Evolutionary conservation across 2,113 vertebrate species (phyloP).

Genomic region (Polyodon spathula): DNA sequence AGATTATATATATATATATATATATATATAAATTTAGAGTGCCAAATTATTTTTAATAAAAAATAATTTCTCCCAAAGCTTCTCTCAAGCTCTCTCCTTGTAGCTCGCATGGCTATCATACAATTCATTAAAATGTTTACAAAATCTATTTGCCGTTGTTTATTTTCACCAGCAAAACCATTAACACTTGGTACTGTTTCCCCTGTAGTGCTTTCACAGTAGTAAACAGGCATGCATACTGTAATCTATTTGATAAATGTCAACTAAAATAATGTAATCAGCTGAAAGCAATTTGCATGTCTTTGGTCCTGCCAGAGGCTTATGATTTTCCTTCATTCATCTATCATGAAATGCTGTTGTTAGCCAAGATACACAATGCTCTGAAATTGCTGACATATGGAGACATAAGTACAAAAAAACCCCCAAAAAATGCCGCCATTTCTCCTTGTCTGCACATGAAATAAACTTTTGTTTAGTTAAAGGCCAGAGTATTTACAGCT

Average conservation of each 20-base stretch:
- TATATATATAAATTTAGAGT: no score
- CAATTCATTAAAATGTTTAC: conserved; percentile 51
- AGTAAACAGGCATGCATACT: conserved; percentile 51
- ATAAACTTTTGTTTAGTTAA: conserved; percentile 84
- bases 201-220: conserved; percentile 41
- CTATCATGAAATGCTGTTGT: conserved; percentile 84
- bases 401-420: conserved; percentile 53
- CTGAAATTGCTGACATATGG: conserved; percentile 98
- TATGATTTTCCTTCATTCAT: conserved; percentile 88
- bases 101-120: conserved; percentile 9
- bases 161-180: conserved; percentile 52
- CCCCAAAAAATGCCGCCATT: conserved; percentile 68
- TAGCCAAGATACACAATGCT: conserved; percentile 96
- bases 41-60: no score
- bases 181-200: conserved; percentile 28
- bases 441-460: conserved; percentile 56
- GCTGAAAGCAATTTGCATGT: conserved; percentile 94
- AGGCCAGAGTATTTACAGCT: conserved; percentile 61
- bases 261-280: conserved; percentile 77
- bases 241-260: conserved; percentile 86
- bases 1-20: no score
- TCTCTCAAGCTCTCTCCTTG: no score
- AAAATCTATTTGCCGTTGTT: conserved; percentile 52
- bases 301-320: conserved; percentile 72
- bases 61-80: no score